Evolutionary conservation across 64 coral and sea anemone genomes (phyloP), one percentile per base, ranked within the genome.

Genomic region (Catalaphyllia jardinei): DNA sequence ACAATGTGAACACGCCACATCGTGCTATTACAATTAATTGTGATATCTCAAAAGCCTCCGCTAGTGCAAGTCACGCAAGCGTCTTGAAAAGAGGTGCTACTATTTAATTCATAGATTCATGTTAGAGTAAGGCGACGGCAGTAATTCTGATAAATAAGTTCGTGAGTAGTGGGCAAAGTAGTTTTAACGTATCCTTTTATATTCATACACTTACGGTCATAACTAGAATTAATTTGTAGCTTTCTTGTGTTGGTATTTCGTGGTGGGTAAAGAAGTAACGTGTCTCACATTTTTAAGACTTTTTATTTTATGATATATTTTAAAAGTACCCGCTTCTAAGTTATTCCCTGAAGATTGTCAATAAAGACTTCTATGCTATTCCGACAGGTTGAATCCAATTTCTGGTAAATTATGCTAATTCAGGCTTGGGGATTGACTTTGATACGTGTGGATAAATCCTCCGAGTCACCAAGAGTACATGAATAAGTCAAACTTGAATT

Each of bases 251-350:
- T 25, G 62, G 81, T 85, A 71, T 85, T 51, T 42, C 20, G 62
- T 39, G 17, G 81, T 85, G 81, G 81, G 63, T 85, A 52, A 31
- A 39, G 5, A 18, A 69, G 81, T 85, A 11, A 85, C 39, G 35
- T 85, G 62, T 85, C 62, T 71, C 52, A 64, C 62, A 69, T 71
- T 85, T 85, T 85, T 85, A 71, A 85, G 18, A 8, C 81, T 85
- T 84, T 84, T 85, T 85, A 85, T 71, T 85, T 85, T 85, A 67
- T 85, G 81, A 83, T 65, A 29, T 85, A 69, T 85, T 85, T 85
- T 85, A 85, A 63, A 63, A 85, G 81, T 85, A 51, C 63, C 63
- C 38, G 19, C 63, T 50, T 50, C 81, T 85, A 85, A 85, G 69
- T 85, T 85, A 85, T 85, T 85, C 80, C 33, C 30, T 31, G 62